Evolutionary conservation across 2,113 vertebrate species (phyloP), one percentile per base, ranked within the genome.

Genomic region (Prionailurus viverrinus): DNA sequence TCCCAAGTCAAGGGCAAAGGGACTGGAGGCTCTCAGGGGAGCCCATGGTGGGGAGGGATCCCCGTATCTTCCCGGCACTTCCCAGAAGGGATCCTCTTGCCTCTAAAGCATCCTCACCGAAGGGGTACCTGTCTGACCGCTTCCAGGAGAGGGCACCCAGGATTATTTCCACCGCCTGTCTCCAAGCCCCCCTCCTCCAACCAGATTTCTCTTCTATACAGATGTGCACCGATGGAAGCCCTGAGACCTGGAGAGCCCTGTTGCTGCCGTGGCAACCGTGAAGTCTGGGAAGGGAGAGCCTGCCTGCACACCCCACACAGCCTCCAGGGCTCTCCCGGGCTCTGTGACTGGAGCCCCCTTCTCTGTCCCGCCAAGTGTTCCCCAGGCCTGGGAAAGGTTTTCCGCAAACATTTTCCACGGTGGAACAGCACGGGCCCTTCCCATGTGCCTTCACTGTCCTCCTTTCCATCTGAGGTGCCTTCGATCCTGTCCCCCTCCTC

Each of bases 211-310:
- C 25, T 66, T 53, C 82, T 36, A 33, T 6, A 74, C 23, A 9
- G 31, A 31, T 21, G 27, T 88, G 45, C 27, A 29, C 31, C 80
- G 61, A 96, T 55, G 39, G 86, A 93, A 61, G 74, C 51, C 1
- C 0, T 33, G 66, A 74, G 31, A 8, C 3, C 82, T 27, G 31
- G 76, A 92, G 78, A 96, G 81, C 45, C 73, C 31, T 55, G 51
- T 71, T 33, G 92, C 69, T 78, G 69, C 81, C 76, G 76, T 81
- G 76, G 92, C 92, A 94, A 97, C 96, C 0, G 0, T 19, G 41
- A 61, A 39, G 93, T 29, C 82, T 0, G 4, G 6, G n/a, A 41
- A 58, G 27, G 81, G 84, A 88, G 25, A 48, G 15, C 71, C 61
- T 1, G 12, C 12, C n/a, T 39, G 33, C 16, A 51, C 3, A n/a